phyloP scores from a whole-genome alignment of 2,797 vertebrate genomes.

The Syndactyla subalaris region DNA sequence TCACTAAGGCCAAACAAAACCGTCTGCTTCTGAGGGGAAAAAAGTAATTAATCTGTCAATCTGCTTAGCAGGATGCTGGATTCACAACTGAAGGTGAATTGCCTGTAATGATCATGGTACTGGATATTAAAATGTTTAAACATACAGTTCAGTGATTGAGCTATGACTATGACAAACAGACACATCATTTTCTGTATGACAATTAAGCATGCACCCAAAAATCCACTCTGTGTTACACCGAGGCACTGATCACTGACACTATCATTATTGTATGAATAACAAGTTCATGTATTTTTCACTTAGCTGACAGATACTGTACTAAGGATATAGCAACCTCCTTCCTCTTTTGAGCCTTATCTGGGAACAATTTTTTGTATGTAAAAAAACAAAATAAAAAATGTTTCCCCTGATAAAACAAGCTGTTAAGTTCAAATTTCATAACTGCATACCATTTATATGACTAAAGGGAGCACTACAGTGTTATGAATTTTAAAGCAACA shows the following conservation, averaged over 20 bases:
- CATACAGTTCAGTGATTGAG: slow-evolving; percentile 28
- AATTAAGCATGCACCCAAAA: slow-evolving; percentile 30
- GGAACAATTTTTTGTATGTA: slow-evolving; percentile 23
- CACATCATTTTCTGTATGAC: slow-evolving; percentile 31
- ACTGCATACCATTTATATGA: slow-evolving; percentile 42
- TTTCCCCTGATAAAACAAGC: slow-evolving; percentile 39
- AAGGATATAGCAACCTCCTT: slow-evolving; percentile 2
- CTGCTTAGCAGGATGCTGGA: slow-evolving; percentile 48
- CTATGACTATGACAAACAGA: slow-evolving; percentile 45
- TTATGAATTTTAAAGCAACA: slow-evolving; percentile 67
- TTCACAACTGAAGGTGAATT: slow-evolving; percentile 55
- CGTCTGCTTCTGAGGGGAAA: slow-evolving; percentile 39
- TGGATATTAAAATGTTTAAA: slow-evolving; percentile 52
- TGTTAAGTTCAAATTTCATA: slow-evolving; percentile 56
- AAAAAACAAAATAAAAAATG: slow-evolving; percentile 11
- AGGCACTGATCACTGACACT: not conserved
- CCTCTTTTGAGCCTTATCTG: slow-evolving; percentile 12
- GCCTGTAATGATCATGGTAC: slow-evolving; percentile 30
- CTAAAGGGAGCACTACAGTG: slow-evolving; percentile 57
- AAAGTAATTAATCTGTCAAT: slow-evolving; percentile 64
- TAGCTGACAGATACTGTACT: slow-evolving; percentile 38
- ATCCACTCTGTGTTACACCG: not conserved
- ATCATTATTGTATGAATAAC: not conserved
- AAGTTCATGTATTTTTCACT: slow-evolving; percentile 19
- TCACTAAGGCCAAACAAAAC: slow-evolving; percentile 52